Conservation (phyloP, 1,140 invertebrate genomes). For the Rhagoletis pomonella region DNA sequence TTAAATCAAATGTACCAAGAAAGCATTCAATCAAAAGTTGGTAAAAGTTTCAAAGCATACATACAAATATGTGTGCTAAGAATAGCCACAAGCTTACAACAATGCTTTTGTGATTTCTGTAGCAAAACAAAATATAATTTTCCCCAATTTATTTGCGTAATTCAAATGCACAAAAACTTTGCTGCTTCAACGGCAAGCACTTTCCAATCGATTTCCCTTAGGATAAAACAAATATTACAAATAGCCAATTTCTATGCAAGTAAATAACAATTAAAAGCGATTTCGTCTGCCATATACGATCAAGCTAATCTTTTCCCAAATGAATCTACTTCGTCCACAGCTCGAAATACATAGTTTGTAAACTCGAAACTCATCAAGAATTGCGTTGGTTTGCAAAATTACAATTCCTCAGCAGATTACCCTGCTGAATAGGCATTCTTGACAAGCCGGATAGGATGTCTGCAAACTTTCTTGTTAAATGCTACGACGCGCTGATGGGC, state of each 20-base stretch:
- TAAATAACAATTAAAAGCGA: slow-evolving; percentile 49
- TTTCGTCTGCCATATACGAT: not conserved
- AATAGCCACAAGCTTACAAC: not conserved
- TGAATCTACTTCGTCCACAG: not conserved
- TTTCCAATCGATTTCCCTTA: slow-evolving; percentile 41
- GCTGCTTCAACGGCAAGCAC: not conserved
- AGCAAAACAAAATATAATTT: not conserved
- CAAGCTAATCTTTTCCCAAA: slow-evolving; percentile 10
- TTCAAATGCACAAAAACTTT: not conserved
- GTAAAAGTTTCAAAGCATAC: too few species aligned
- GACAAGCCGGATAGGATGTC: not conserved
- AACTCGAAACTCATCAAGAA: slow-evolving; percentile 43
- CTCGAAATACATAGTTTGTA: not conserved
- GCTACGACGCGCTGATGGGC: not conserved
- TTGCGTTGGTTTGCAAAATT: slow-evolving; percentile 48
- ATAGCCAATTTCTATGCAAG: slow-evolving; percentile 48
- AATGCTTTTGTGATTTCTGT: not conserved
- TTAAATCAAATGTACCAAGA: too few species aligned
- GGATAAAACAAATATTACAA: slow-evolving; percentile 45
- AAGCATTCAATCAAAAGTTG: too few species aligned
- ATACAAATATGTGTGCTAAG: too few species aligned
- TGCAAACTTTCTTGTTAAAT: not conserved
- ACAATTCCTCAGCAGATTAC: slow-evolving; percentile 21
- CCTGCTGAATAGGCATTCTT: not conserved
- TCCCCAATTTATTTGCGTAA: not conserved